Evolutionary conservation across 2,113 vertebrate genomes (phyloP).

Genomic region (Grallaria varia): DNA sequence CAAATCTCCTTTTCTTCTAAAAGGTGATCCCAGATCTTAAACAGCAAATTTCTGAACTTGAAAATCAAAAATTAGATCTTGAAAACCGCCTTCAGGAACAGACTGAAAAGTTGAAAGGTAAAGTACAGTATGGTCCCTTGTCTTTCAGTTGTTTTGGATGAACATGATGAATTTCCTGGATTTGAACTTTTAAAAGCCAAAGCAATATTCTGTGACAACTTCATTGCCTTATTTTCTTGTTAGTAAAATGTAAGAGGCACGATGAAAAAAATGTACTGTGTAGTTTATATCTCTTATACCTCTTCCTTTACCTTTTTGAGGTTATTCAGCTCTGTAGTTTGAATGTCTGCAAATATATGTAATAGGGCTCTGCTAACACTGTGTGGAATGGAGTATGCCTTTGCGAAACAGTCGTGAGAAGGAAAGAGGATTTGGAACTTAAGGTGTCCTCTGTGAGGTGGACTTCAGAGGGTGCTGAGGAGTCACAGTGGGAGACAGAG

Average conservation of each 20-base stretch:
- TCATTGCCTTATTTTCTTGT: not conserved
- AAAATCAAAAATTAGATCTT: constrained; percentile 86
- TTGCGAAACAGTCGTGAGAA: not conserved
- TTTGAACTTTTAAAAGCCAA: not conserved
- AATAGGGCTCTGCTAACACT: not conserved
- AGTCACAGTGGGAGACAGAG: not conserved
- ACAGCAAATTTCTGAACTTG: constrained; percentile 86
- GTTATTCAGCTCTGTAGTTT: not conserved
- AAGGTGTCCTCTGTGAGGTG: not conserved
- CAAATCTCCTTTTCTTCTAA: not conserved
- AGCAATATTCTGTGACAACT: not conserved
- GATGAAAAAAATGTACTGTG: not conserved
- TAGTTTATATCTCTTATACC: not conserved
- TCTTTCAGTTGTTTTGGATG: not conserved
- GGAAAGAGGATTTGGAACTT: not conserved
- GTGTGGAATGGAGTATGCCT: not conserved
- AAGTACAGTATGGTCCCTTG: not conserved
- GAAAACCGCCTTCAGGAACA: constrained; percentile 81
- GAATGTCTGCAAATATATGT: not conserved
- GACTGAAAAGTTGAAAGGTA: constrained; percentile 78
- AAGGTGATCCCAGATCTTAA: constrained; percentile 91
- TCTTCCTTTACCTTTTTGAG: not conserved
- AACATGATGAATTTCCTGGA: not conserved
- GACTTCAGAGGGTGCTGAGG: not conserved
- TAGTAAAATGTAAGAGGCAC: not conserved